Evolutionary conservation across 2,888 invertebrate genomes (phyloP).

Genomic region (Chymomyza amoena): DNA sequence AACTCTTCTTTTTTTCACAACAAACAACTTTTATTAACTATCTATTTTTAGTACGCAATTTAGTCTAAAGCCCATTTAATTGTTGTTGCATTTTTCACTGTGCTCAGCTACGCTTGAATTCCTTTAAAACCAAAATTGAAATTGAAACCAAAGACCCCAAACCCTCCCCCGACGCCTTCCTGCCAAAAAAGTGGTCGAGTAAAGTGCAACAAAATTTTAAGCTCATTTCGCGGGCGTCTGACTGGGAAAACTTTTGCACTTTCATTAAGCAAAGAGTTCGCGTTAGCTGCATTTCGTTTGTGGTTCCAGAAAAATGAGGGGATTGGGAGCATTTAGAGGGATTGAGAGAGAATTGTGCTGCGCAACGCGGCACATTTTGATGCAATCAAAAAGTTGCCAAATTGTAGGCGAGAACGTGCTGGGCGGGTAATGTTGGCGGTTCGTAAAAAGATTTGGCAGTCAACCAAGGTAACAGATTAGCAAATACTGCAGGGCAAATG

Average conservation of each 20-base stretch:
- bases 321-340: neutral
- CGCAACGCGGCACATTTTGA: conserved; percentile 29
- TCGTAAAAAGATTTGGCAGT: conserved; percentile 10
- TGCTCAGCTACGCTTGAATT: neutral
- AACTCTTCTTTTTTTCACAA: neutral
- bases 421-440: neutral
- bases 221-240: conserved; percentile 55
- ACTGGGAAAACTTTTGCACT: conserved; percentile 50
- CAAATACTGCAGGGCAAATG: neutral
- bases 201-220: conserved; percentile 56
- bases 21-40: neutral
- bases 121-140: conserved; percentile 39
- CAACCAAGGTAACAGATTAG: conserved; percentile 1
- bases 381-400: conserved; percentile 44
- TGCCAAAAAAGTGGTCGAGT: conserved; percentile 31
- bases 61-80: neutral
- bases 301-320: neutral
- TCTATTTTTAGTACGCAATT: neutral
- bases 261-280: conserved; percentile 48
- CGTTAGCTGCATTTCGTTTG: neutral
- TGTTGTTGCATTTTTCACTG: neutral
- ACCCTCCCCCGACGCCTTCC: conserved; percentile 12
- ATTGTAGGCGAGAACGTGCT: conserved; percentile 24
- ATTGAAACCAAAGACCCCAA: conserved; percentile 27
- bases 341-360: conserved; percentile 4